Base-by-base conservation (phyloP, 2,888 invertebrate species). In the Phyllotreta cruciferae region DNA sequence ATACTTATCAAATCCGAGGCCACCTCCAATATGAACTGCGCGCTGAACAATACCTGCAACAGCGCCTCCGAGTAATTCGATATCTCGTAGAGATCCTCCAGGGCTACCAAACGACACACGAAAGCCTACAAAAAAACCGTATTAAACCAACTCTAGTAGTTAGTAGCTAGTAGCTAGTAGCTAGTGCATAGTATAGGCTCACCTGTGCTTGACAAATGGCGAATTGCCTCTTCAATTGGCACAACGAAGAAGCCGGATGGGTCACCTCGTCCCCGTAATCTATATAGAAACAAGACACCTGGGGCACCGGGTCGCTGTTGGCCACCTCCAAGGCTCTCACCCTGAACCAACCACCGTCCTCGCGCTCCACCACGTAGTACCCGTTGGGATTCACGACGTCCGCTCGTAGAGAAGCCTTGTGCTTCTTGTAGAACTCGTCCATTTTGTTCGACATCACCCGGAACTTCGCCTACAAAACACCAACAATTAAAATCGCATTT, bases 181-280 rank as follows among this genome's bases (percentile, higher is more conserved):
- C n/a, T n/a, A n/a, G n/a, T n/a, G n/a, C n/a, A n/a, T n/a, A n/a
- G n/a, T n/a, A n/a, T n/a, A n/a, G n/a, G n/a, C 63, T 73, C 73
- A 89, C 89, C 83, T 93, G 93, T 0, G 90, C 86, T 10, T 91
- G 87, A 14, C 90, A 79, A 55, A 79, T 80, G 8, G 88, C 84
- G 74, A 91, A 93, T 64, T 86, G 84, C 0, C 86, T 83, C 63
- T 87, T 86, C 54, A 90, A 83, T 34, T 85, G 83, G 70, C 84
- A 87, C 34, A 93, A 82, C 63, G 85, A 82, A 34, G 82, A 77
- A 8, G 84, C 79, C 3, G 81, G 71, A 24, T 90, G 84, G 10
- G 79, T 77, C 50, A 87, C 88, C 66, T 87, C 88, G 69, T 90
- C 91, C 0, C 93, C 93, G 68, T 86, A 87, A 78, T 93, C 93